These are phyloP conservation scores for Calypte anna DNA, from an alignment of 2,113 vertebrate genomes.

Conservation along the genomic window DNA sequence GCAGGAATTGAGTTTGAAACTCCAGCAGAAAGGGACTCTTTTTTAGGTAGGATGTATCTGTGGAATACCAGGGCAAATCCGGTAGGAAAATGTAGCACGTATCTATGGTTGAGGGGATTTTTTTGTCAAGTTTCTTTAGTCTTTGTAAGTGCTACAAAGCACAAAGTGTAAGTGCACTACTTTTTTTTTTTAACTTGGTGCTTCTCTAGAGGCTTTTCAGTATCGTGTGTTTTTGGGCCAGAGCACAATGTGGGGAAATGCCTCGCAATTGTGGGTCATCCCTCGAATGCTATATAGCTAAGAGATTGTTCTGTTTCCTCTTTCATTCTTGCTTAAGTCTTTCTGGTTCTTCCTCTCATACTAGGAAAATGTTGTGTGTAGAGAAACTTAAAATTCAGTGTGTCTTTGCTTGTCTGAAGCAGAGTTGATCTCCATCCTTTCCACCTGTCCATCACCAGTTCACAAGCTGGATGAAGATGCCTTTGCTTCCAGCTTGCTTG, in stretches of 20 bases:
- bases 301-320: not conserved
- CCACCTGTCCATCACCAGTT: not conserved
- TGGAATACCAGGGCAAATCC: not conserved
- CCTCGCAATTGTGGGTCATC: not conserved
- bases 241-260: not conserved
- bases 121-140: not conserved
- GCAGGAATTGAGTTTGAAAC: not conserved
- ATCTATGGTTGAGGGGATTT: not conserved
- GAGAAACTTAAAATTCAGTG: not conserved
- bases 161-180: too few relatives aligned
- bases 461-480: not conserved
- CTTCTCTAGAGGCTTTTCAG: not conserved
- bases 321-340: not conserved
- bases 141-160: not conserved
- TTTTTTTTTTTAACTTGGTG: not conserved
- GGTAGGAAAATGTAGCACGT: not conserved
- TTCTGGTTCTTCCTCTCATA: not conserved
- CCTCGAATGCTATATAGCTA: not conserved
- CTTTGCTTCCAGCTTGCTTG: not conserved
- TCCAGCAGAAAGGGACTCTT: not conserved
- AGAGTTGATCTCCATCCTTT: not conserved
- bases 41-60: not conserved
- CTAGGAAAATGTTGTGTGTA: not conserved
- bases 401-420: not conserved
- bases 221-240: not conserved